phyloP scores from a whole-genome alignment of 1,140 invertebrate species.

The Potamilus streckersoni region DNA sequence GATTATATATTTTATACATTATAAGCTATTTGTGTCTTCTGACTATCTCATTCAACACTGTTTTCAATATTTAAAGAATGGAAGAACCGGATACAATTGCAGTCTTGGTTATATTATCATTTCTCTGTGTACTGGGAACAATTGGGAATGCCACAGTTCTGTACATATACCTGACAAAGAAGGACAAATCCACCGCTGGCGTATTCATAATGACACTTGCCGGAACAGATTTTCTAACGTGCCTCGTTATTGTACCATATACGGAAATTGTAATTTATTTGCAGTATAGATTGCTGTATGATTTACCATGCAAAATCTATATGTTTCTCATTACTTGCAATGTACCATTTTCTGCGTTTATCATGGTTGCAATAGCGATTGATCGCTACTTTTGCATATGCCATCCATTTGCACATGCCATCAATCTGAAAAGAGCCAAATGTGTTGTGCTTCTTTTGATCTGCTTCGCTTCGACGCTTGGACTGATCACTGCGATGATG shows the following conservation, averaged over 20 bases:
- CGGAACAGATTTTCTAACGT: constrained; percentile 62
- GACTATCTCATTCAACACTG: no score
- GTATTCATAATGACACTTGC: constrained; percentile 65
- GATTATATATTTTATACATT: no score
- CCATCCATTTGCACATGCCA: constrained; percentile 57
- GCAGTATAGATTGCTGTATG: constrained; percentile 47
- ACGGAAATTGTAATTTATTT: constrained; percentile 56
- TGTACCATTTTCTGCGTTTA: constrained; percentile 61
- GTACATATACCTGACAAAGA: constrained; percentile 61
- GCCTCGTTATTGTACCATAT: constrained; percentile 60
- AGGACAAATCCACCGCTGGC: constrained; percentile 61
- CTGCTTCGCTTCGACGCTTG: constrained; percentile 52
- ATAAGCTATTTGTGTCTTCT: no score
- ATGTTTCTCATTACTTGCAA: constrained; percentile 64
- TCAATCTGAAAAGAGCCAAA: constrained; percentile 57
- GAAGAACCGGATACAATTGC: constrained; percentile 7
- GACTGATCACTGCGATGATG: constrained; percentile 54
- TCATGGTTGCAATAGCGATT: constrained; percentile 66
- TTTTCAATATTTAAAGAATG: constrained; percentile 5
- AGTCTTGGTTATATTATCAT: constrained; percentile 48
- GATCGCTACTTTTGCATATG: constrained; percentile 67
- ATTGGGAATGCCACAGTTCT: constrained; percentile 64
- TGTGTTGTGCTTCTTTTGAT: constrained; percentile 47
- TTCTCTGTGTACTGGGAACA: constrained; percentile 56
- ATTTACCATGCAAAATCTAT: constrained; percentile 62